Percentiles rank a stretch among this genome's conserved stretches.
phyloP scores from a whole-genome alignment of 2,113 vertebrate genomes.

The Campylorhamphus procurvoides region DNA sequence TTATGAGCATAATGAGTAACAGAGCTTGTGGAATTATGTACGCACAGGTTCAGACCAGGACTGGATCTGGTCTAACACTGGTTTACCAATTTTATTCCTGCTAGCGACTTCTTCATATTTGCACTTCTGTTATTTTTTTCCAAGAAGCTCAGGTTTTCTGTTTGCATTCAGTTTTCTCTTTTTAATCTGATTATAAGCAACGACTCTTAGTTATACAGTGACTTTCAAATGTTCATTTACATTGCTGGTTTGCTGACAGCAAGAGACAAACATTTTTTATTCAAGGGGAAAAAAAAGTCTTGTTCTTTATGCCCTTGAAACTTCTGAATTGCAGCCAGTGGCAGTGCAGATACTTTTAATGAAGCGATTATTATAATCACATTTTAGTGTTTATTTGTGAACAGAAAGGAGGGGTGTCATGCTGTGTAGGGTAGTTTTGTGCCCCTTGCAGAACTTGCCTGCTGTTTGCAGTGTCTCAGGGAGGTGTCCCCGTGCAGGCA shows the following conservation, averaged over 20 bases:
- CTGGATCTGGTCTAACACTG: background rate
- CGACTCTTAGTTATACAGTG: background rate
- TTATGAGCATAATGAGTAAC: background rate
- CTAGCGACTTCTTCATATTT: slow-evolving; percentile 34
- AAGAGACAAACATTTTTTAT: slow-evolving; percentile 14
- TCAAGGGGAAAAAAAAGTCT: background rate
- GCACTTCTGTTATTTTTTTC: background rate
- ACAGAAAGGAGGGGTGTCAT: background rate
- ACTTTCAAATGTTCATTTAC: slow-evolving; percentile 45
- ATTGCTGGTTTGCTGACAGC: slow-evolving; percentile 10
- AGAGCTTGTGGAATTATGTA: background rate
- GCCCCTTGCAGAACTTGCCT: background rate
- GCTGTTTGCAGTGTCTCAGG: background rate
- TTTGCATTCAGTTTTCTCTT: background rate
- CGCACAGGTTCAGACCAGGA: background rate
- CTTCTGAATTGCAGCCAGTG: slow-evolving; percentile 14
- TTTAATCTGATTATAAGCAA: slow-evolving; percentile 6
- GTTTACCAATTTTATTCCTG: slow-evolving; percentile 2
- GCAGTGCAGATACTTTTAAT: slow-evolving; percentile 19
- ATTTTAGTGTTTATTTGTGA: slow-evolving; percentile 26
- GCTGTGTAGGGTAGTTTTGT: background rate
- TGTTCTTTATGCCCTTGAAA: slow-evolving; percentile 45
- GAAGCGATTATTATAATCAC: slow-evolving; percentile 24
- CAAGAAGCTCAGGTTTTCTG: background rate
- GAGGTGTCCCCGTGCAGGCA: background rate